phyloP scores from a whole-genome alignment of 2,888 invertebrate genomes.

The Cephus pygmeus region DNA sequence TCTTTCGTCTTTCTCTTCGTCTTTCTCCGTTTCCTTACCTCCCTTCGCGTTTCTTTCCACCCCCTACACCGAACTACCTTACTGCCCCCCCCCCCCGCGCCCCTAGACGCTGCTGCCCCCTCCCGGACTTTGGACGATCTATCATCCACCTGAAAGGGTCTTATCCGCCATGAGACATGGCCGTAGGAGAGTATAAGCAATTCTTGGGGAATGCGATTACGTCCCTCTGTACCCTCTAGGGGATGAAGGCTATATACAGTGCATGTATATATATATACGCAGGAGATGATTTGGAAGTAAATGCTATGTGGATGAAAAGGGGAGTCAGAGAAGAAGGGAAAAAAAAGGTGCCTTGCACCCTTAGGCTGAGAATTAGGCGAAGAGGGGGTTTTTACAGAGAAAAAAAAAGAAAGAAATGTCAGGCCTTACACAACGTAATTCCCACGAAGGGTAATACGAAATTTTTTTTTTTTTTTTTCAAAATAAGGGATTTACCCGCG shows the following conservation, averaged over 20 bases:
- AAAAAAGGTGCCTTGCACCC: no score
- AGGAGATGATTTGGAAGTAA: constrained; percentile 16
- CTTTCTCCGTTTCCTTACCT: background rate
- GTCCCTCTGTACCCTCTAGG: constrained; percentile 40
- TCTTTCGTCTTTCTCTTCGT: background rate
- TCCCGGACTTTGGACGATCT: constrained; percentile 28
- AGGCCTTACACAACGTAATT: no score
- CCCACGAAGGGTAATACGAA: no score
- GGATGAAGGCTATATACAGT: constrained; percentile 28
- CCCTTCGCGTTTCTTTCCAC: background rate
- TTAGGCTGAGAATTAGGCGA: no score
- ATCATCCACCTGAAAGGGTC: constrained; percentile 38
- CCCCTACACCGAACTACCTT: no score
- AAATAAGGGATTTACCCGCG: no score
- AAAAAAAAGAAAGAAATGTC: no score
- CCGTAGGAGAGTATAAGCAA: constrained; percentile 44
- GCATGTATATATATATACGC: constrained; percentile 12
- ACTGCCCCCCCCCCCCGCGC: background rate
- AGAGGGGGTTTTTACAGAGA: no score
- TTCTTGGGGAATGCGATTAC: constrained; percentile 51
- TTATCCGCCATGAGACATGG: constrained; percentile 40
- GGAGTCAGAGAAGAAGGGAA: no score
- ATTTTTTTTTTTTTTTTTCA: no score
- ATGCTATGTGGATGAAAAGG: constrained; percentile 35
- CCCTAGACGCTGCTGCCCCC: constrained; percentile 11